Conservation (phyloP, 2,888 invertebrate genomes). For the Folsomia manolachei region DNA sequence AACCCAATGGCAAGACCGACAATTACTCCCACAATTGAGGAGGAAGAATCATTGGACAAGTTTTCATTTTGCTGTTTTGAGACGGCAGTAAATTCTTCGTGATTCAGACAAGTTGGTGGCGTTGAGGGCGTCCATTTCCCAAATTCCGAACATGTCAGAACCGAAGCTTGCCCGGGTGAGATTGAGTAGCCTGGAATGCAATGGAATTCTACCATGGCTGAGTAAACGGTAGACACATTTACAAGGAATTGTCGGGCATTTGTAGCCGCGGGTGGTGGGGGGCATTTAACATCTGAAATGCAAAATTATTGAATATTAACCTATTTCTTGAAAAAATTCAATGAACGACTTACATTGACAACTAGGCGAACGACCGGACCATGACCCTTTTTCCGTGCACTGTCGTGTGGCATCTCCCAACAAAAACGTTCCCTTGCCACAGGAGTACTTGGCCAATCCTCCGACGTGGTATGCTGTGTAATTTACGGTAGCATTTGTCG, state of each 20-base stretch:
- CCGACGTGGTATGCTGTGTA: constrained; percentile 69
- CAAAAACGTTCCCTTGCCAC: constrained; percentile 75
- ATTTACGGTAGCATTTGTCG: constrained; percentile 59
- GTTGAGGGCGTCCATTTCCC: constrained; percentile 45
- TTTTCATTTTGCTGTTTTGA: constrained; percentile 23
- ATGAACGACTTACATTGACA: constrained; percentile 75
- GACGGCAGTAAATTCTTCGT: constrained; percentile 37
- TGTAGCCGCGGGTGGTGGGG: constrained; percentile 67
- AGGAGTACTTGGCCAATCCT: constrained; percentile 74
- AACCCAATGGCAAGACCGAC: constrained; percentile 43
- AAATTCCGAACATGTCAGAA: constrained; percentile 41
- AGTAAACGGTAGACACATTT: constrained; percentile 78
- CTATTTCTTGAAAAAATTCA: constrained; percentile 11
- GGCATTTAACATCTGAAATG: constrained; percentile 75
- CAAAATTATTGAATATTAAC: constrained; percentile 10
- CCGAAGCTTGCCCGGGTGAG: constrained; percentile 56
- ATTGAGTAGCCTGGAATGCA: constrained; percentile 70
- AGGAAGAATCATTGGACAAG: constrained; percentile 22
- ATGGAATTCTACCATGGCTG: constrained; percentile 69
- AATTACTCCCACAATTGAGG: constrained; percentile 42
- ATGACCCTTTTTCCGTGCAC: constrained; percentile 73
- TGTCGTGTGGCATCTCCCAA: constrained; percentile 72
- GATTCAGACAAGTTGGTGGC: constrained; percentile 43
- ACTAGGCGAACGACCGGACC: constrained; percentile 74
- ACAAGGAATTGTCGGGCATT: constrained; percentile 83